Evolutionary conservation across 2,797 vertebrate species (phyloP).

Genomic region (Xenopus petersii): DNA sequence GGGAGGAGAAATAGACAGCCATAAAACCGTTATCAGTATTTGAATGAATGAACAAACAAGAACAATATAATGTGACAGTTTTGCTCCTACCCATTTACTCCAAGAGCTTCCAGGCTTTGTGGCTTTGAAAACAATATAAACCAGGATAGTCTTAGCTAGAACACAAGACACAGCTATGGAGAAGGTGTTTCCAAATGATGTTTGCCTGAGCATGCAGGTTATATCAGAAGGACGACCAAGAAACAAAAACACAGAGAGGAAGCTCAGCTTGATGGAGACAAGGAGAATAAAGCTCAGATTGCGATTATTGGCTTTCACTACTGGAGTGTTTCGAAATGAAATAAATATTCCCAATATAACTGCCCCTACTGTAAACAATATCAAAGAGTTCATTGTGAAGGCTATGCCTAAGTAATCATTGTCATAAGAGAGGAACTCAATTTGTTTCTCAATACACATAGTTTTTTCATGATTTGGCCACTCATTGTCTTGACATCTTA

Average conservation of each 20-base stretch:
- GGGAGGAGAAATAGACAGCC: slow-evolving; percentile 4
- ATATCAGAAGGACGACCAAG: not conserved
- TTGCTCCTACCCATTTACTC: not conserved
- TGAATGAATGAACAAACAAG: slow-evolving; percentile 21
- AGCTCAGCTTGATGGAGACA: not conserved
- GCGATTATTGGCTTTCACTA: slow-evolving; percentile 4
- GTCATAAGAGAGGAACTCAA: not conserved
- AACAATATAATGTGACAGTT: slow-evolving; percentile 5
- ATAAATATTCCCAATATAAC: slow-evolving; percentile 2
- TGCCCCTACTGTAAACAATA: not conserved
- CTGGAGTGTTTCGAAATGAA: not conserved
- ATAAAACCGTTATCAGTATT: not conserved
- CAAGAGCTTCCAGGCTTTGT: slow-evolving; percentile 4
- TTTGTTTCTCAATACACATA: not conserved
- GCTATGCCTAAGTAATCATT: not conserved
- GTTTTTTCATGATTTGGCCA: not conserved
- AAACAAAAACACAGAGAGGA: slow-evolving; percentile 10
- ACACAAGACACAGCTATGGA: slow-evolving; percentile 18
- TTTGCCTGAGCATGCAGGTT: slow-evolving; percentile 7
- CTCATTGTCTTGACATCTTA: not conserved
- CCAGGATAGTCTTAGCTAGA: slow-evolving; percentile 20
- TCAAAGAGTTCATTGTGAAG: not conserved
- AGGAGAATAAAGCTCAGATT: slow-evolving; percentile 1
- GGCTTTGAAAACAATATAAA: slow-evolving; percentile 25
- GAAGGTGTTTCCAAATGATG: slow-evolving; percentile 13